phyloP scores from a whole-genome alignment of 2,888 invertebrate species.

The Eucera pruinosa region DNA sequence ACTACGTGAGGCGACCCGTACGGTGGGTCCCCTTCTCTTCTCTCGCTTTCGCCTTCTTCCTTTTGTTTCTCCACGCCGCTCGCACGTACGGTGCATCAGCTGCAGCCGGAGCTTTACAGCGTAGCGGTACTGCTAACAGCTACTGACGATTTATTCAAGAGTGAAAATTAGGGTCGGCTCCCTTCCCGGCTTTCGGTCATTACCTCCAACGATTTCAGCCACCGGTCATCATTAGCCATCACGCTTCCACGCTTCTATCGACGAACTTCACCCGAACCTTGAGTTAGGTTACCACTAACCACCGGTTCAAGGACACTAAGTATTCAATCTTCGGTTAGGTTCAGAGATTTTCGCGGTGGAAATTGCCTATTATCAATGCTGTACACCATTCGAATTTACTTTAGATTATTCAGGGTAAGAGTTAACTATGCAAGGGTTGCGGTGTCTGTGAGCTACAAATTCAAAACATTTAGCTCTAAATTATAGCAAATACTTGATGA shows the following conservation, averaged over 20 bases:
- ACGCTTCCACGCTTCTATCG: constrained; percentile 27
- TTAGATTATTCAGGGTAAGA: too few species aligned
- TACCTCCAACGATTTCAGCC: constrained; percentile 42
- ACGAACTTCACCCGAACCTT: constrained; percentile 4
- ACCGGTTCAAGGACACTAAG: not conserved
- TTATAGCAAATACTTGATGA: too few species aligned
- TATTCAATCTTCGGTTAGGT: too few species aligned
- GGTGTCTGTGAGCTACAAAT: too few species aligned
- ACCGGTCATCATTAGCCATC: constrained; percentile 33
- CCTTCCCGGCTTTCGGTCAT: constrained; percentile 44
- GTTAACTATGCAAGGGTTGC: too few species aligned
- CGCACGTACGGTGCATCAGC: constrained; percentile 48
- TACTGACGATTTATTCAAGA: constrained; percentile 62
- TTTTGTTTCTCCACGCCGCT: constrained; percentile 38
- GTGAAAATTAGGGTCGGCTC: constrained; percentile 61
- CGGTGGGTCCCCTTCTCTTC: constrained; percentile 9
- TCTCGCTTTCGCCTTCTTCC: constrained; percentile 35
- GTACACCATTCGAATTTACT: too few species aligned
- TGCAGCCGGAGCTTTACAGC: constrained; percentile 44
- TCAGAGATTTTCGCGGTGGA: too few species aligned
- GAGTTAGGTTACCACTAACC: not conserved
- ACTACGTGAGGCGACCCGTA: constrained; percentile 21
- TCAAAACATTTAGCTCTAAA: too few species aligned
- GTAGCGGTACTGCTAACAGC: constrained; percentile 59
- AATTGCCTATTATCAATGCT: too few species aligned